phyloP scores from a whole-genome alignment of 2,888 invertebrate species.

The Eucera pruinosa region DNA sequence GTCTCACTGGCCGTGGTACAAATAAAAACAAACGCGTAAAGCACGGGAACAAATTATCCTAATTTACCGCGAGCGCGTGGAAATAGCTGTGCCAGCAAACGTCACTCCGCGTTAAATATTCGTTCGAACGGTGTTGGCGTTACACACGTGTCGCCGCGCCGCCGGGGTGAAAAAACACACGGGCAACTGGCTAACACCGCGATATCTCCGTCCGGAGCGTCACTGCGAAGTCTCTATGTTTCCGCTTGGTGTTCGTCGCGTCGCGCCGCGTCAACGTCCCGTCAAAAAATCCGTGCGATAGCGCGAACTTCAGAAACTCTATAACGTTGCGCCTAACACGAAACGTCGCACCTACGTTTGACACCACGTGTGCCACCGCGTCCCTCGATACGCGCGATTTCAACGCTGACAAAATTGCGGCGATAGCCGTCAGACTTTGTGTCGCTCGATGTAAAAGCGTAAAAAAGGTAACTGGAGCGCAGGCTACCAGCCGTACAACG shows the following conservation, averaged over 20 bases:
- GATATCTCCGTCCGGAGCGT: slow-evolving; percentile 24
- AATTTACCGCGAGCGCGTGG: slow-evolving; percentile 26
- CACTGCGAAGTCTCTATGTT: slow-evolving; percentile 22
- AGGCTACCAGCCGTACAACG: not conserved
- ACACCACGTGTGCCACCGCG: not conserved
- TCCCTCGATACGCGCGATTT: not conserved
- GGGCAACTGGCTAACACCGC: not conserved
- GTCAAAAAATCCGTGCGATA: slow-evolving; percentile 4
- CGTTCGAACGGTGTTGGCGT: slow-evolving; percentile 4
- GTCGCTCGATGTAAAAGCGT: not conserved
- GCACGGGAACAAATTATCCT: slow-evolving; percentile 25
- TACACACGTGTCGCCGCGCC: slow-evolving; percentile 29
- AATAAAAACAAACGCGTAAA: not conserved
- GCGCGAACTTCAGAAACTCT: slow-evolving; percentile 11
- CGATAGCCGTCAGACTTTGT: not conserved
- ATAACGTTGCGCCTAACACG: slow-evolving; percentile 2
- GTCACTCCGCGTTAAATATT: slow-evolving; percentile 29
- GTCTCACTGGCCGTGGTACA: not conserved
- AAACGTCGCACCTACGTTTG: not conserved
- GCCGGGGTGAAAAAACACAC: slow-evolving; percentile 26
- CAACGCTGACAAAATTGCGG: slow-evolving; percentile 12
- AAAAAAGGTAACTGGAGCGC: not conserved
- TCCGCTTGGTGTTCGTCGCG: slow-evolving; percentile 17
- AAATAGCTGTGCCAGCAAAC: slow-evolving; percentile 14
- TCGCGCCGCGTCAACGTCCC: slow-evolving; percentile 43